A percentile compares a stretch with the other conserved stretches of the same genome.
These are phyloP conservation scores for Prosopocoilus inquinatus DNA, from an alignment of 2,888 invertebrate species.

Conservation along the genomic window DNA sequence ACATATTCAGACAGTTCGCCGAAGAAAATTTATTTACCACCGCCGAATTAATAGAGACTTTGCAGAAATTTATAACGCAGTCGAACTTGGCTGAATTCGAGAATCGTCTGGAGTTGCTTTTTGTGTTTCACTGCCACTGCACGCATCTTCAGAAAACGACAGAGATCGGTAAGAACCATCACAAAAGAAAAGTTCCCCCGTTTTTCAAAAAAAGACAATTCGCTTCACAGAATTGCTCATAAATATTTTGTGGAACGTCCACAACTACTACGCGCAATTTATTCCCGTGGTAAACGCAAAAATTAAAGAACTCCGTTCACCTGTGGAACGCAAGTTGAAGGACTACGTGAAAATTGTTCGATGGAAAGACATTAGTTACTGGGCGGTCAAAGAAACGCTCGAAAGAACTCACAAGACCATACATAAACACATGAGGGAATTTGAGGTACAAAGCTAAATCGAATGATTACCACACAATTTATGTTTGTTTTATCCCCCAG, in stretches of 20 bases:
- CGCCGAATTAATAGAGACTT: slow-evolving; percentile 55
- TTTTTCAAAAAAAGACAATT: slow-evolving; percentile 1
- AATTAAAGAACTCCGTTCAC: slow-evolving; percentile 67
- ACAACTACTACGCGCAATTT: slow-evolving; percentile 84
- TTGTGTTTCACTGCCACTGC: slow-evolving; percentile 78
- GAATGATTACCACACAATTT: slow-evolving; percentile 24
- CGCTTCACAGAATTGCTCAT: slow-evolving; percentile 56
- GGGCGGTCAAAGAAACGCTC: slow-evolving; percentile 86
- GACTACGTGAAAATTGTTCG: slow-evolving; percentile 93
- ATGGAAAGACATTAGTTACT: slow-evolving; percentile 94
- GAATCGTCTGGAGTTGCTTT: slow-evolving; percentile 73
- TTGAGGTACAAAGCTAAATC: slow-evolving; percentile 66
- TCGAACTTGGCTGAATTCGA: slow-evolving; percentile 83
- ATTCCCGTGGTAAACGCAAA: slow-evolving; percentile 60
- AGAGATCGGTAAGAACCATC: slow-evolving; percentile 15
- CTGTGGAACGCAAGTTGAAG: slow-evolving; percentile 88
- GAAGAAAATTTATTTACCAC: slow-evolving; percentile 39
- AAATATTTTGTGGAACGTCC: slow-evolving; percentile 75
- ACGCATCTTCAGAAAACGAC: slow-evolving; percentile 52
- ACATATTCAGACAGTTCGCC: slow-evolving; percentile 63
- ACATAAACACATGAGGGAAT: slow-evolving; percentile 84
- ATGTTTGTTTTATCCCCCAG: slow-evolving; percentile 26
- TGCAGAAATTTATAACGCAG: slow-evolving; percentile 81
- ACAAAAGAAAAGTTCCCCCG: neutral
- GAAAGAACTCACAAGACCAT: slow-evolving; percentile 85